phyloP scores from a whole-genome alignment of 2,888 invertebrate species.

The Alviniconcha strummeri region DNA sequence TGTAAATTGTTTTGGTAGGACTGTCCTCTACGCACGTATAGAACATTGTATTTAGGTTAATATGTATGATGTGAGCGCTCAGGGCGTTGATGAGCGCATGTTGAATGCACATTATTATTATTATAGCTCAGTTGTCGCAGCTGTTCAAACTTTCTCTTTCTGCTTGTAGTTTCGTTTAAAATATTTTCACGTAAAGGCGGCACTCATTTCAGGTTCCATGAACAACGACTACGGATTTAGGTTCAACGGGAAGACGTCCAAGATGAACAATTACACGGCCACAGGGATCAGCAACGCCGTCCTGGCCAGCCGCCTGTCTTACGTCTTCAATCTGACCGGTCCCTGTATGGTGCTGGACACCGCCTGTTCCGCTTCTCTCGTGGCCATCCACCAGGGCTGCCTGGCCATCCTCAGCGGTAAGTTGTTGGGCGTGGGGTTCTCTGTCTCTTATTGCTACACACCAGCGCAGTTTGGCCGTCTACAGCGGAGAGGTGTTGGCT shows the following conservation, averaged over 20 bases:
- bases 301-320: conserved; percentile 44
- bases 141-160: not conserved
- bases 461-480: too few species aligned
- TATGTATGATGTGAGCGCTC: too few species aligned
- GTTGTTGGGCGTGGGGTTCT: too few species aligned
- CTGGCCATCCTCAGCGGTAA: conserved; percentile 46
- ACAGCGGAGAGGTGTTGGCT: too few species aligned
- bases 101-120: not conserved
- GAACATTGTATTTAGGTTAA: not conserved
- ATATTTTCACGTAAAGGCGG: not conserved
- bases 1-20: too few species aligned
- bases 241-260: not conserved
- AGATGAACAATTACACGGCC: conserved; percentile 37
- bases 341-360: conserved; percentile 49
- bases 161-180: not conserved
- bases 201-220: conserved; percentile 44
- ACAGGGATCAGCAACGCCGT: conserved; percentile 40
- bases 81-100: too few species aligned
- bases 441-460: too few species aligned
- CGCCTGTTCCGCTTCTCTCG: conserved; percentile 50
- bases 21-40: too few species aligned
- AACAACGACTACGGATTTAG: conserved; percentile 42
- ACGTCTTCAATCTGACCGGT: conserved; percentile 45
- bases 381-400: conserved; percentile 55
- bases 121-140: not conserved